phyloP scores from a whole-genome alignment of 2,797 vertebrate species.

The Rhinella marina region DNA sequence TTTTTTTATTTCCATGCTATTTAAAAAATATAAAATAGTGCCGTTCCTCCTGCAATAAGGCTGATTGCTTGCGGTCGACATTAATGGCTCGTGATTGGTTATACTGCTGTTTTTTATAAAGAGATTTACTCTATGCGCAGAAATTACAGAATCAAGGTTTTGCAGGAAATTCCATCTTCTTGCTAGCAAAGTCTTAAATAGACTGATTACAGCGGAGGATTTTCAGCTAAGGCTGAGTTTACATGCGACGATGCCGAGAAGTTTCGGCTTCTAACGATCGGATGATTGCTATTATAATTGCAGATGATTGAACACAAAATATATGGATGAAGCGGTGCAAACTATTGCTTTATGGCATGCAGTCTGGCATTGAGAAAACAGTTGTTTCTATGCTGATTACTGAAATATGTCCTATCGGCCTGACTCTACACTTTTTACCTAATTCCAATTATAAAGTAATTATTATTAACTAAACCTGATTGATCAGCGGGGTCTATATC shows the following conservation, averaged over 20 bases:
- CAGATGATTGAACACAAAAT: background rate
- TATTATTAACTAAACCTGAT: background rate
- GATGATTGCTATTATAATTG: background rate
- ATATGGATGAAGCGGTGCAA: background rate
- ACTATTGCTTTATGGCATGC: background rate
- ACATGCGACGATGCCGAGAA: background rate
- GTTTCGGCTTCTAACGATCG: background rate
- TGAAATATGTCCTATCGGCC: background rate
- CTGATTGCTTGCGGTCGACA: conserved; percentile 44
- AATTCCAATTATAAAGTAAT: background rate
- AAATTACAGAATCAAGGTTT: background rate
- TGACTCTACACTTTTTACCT: background rate
- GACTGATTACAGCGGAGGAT: background rate
- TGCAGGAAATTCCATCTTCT: background rate
- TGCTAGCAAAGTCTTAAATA: background rate
- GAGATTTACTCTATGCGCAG: background rate
- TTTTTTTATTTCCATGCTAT: conserved; percentile 10
- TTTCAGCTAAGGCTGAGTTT: background rate
- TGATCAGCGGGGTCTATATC: background rate
- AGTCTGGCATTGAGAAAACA: conserved; percentile 2
- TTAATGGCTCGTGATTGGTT: conserved; percentile 43
- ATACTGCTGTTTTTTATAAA: conserved; percentile 25
- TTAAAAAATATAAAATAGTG: conserved; percentile 49
- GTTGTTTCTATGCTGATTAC: background rate
- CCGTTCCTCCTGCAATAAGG: conserved; percentile 2